Evolutionary conservation across 2,797 vertebrate genomes (phyloP).

Genomic region (Eleutherodactylus coqui): DNA sequence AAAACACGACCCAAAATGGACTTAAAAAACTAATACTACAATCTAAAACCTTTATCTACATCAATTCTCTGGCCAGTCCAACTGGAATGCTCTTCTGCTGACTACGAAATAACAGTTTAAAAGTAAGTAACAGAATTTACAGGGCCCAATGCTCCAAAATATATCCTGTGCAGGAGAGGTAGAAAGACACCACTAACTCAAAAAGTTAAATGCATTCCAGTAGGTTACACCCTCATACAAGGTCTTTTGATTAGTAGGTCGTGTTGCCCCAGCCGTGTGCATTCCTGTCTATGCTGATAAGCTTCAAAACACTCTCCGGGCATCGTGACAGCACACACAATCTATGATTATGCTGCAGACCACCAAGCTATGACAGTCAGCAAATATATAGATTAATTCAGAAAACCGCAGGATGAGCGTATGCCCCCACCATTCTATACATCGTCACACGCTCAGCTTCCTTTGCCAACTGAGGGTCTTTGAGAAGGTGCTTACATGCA

Average conservation of each 20-base stretch:
- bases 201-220: constrained; percentile 1
- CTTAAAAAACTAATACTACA: no score
- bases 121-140: not conserved
- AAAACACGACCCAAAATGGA: no score
- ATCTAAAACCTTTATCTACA: no score
- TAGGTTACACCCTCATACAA: not conserved
- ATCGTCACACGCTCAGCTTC: not conserved
- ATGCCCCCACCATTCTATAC: not conserved
- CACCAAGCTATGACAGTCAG: not conserved
- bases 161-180: not conserved
- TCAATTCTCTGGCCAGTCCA: not conserved
- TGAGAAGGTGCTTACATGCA: no score
- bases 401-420: not conserved
- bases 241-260: constrained; percentile 10
- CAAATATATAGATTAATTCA: not conserved
- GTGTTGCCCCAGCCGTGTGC: constrained; percentile 29
- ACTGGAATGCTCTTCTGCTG: not conserved
- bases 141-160: not conserved
- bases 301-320: constrained; percentile 13
- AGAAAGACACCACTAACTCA: not conserved
- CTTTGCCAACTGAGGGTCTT: not conserved
- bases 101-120: no score
- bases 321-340: not conserved
- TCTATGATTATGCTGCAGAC: constrained; percentile 13
- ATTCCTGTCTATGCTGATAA: constrained; percentile 20